A percentile compares a stretch with the other conserved stretches of the same genome.
Conservation (phyloP, 2,113 vertebrate species). For the Callospermophilus lateralis region DNA sequence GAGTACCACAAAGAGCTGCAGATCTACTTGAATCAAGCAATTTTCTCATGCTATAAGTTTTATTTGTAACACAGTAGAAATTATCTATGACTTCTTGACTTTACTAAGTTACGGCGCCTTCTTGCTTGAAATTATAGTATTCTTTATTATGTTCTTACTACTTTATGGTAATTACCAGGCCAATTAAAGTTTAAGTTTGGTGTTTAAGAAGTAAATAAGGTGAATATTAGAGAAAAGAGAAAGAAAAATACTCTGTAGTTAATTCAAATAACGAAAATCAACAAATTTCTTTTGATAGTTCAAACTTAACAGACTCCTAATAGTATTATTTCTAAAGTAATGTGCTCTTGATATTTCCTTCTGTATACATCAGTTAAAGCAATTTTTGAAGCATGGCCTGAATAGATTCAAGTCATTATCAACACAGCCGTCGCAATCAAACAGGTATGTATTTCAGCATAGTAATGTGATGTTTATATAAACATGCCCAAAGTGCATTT, state of each 20-base stretch:
- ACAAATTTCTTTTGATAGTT: neutral
- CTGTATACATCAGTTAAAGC: slow-evolving; percentile 41
- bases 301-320: slow-evolving; percentile 28
- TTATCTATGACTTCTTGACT: slow-evolving; percentile 35
- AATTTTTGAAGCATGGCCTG: slow-evolving; percentile 67
- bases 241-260: slow-evolving; percentile 38
- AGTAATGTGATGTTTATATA: slow-evolving; percentile 22
- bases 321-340: slow-evolving; percentile 59
- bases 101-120: slow-evolving; percentile 41
- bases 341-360: slow-evolving; percentile 64
- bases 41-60: slow-evolving; percentile 37
- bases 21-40: slow-evolving; percentile 21
- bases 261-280: slow-evolving; percentile 21
- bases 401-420: slow-evolving; percentile 45
- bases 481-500: slow-evolving; percentile 10
- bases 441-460: slow-evolving; percentile 69
- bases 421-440: neutral
- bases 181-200: slow-evolving; percentile 36
- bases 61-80: slow-evolving; percentile 43
- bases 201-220: slow-evolving; percentile 52
- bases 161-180: slow-evolving; percentile 43
- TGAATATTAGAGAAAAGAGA: slow-evolving; percentile 37
- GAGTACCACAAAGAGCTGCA: neutral
- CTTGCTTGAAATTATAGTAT: slow-evolving; percentile 31
- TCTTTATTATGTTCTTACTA: slow-evolving; percentile 48